These are phyloP conservation scores for Nudaria mundana DNA, from an alignment of 2,888 invertebrate genomes.

Conservation along the genomic window DNA sequence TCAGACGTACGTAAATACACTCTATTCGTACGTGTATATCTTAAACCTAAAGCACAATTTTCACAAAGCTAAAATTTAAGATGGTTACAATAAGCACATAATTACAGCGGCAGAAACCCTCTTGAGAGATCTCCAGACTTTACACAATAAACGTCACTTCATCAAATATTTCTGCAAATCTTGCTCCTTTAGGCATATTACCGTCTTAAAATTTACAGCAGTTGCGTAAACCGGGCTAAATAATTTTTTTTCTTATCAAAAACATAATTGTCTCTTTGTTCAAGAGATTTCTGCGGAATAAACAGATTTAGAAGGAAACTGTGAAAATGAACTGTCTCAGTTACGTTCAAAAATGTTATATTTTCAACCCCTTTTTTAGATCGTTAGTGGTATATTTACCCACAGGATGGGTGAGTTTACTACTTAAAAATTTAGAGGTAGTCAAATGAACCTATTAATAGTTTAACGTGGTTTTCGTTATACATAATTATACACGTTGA, in stretches of 20 bases:
- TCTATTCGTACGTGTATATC: too few relatives aligned
- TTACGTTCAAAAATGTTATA: too few relatives aligned
- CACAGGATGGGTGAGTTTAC: too few relatives aligned
- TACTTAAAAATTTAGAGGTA: too few relatives aligned
- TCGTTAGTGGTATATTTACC: too few relatives aligned
- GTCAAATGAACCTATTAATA: too few relatives aligned
- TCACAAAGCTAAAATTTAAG: constrained; percentile 1
- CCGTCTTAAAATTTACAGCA: constrained; percentile 10
- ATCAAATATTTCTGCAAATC: constrained; percentile 13
- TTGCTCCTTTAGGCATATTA: constrained; percentile 12
- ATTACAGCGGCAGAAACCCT: constrained; percentile 4
- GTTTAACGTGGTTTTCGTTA: too few relatives aligned
- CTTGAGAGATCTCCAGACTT: constrained; percentile 8
- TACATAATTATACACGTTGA: too few relatives aligned
- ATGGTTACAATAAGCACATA: constrained; percentile 1
- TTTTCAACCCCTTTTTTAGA: too few relatives aligned
- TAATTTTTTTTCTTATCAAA: constrained; percentile 29
- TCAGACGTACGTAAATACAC: too few relatives aligned
- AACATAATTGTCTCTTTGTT: constrained; percentile 26
- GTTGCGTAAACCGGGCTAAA: constrained; percentile 16
- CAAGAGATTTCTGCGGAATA: constrained; percentile 13
- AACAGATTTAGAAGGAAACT: constrained; percentile 27
- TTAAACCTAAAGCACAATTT: too few relatives aligned
- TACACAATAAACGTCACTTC: constrained; percentile 11
- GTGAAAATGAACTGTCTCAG: constrained; percentile 12